Percentiles rank a stretch among this genome's conserved stretches.
These are phyloP conservation scores for Eidolon helvum DNA, from an alignment of 2,113 vertebrate species.

Conservation along the genomic window DNA sequence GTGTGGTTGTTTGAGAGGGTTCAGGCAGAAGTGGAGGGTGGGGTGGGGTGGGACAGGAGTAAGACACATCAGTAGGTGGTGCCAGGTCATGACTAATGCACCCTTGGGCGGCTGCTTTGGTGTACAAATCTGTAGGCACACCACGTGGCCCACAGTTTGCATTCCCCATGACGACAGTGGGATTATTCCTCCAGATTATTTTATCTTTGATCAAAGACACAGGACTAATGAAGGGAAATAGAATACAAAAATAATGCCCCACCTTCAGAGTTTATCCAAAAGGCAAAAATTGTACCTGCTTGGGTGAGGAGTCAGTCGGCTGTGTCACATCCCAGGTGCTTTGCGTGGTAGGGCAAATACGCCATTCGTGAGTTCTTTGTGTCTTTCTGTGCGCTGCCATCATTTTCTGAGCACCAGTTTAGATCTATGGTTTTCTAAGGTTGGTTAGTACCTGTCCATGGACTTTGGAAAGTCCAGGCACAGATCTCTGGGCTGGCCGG, in stretches of 20 bases:
- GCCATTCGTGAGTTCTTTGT: fast-evolving
- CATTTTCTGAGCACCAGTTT: not conserved
- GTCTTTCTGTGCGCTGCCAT: not conserved
- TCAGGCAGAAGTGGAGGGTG: too few species aligned
- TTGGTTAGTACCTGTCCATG: not conserved
- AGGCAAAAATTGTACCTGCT: not conserved
- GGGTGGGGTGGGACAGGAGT: not conserved
- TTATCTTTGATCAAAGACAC: not conserved
- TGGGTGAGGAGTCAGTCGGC: not conserved
- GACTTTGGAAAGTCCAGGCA: not conserved
- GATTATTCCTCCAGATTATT: not conserved
- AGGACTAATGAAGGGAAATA: not conserved
- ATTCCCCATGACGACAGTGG: fast-evolving
- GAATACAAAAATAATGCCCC: not conserved
- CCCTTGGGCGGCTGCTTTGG: not conserved
- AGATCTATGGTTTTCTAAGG: not conserved
- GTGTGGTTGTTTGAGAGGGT: not conserved
- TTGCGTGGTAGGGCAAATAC: fast-evolving
- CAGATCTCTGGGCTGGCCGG: not conserved
- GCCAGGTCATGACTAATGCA: fast-evolving
- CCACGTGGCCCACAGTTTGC: not conserved
- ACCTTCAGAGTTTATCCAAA: not conserved
- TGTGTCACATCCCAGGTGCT: not conserved
- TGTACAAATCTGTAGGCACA: not conserved
- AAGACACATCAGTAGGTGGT: fast-evolving